phyloP scores from a whole-genome alignment of 2,113 vertebrate species.

The Parus major region DNA sequence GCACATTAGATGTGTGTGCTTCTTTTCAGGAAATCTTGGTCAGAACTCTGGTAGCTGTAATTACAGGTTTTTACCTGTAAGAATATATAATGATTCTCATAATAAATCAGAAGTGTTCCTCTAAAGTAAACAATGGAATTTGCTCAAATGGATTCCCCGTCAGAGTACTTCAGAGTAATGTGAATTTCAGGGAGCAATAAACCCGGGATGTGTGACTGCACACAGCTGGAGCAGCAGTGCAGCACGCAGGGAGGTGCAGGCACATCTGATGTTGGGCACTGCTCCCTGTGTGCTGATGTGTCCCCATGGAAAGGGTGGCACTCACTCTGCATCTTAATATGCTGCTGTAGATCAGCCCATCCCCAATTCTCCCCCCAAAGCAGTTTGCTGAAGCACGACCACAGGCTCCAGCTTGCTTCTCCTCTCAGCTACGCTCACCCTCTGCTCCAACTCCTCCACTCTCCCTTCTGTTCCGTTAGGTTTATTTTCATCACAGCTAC shows the following conservation, averaged over 20 bases:
- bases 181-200: background rate
- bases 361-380: background rate
- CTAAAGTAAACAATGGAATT: background rate
- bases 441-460: background rate
- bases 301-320: background rate
- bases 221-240: background rate
- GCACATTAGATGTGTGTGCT: background rate
- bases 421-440: background rate
- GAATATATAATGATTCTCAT: background rate
- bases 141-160: background rate
- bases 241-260: fast-evolving
- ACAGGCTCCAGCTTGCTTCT: background rate
- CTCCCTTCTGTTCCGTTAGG: background rate
- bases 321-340: background rate
- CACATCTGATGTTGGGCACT: background rate
- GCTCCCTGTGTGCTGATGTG: background rate
- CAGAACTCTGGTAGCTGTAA: background rate
- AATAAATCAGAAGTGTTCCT: background rate
- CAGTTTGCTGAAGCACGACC: background rate
- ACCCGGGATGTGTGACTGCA: background rate
- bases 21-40: background rate
- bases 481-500: background rate
- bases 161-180: background rate
- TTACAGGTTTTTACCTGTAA: background rate
- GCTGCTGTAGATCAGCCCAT: background rate